phyloP scores from a whole-genome alignment of 2,888 invertebrate genomes.

The Ectemnius lituratus region DNA sequence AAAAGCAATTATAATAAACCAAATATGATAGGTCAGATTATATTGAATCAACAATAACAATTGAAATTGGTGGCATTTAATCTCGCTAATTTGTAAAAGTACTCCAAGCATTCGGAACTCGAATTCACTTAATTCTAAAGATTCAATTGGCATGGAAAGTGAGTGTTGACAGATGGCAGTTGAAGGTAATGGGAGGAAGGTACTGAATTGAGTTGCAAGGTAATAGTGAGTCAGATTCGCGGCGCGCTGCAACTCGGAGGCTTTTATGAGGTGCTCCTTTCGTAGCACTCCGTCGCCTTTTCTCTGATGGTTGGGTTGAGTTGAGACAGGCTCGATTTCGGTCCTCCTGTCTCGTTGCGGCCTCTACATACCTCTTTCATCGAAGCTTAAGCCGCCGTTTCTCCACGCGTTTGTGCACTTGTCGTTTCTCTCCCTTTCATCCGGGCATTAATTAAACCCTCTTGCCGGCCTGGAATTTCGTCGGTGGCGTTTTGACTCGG shows the following conservation, averaged over 20 bases:
- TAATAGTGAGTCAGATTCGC: not conserved
- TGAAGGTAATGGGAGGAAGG: too few relatives aligned
- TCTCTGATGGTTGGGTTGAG: not conserved
- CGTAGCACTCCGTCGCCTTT: not conserved
- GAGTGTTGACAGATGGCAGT: too few relatives aligned
- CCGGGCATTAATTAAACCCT: not conserved
- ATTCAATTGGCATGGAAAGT: too few relatives aligned
- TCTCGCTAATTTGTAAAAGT: too few relatives aligned
- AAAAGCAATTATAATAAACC: too few relatives aligned
- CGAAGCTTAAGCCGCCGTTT: not conserved
- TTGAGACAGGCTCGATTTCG: not conserved
- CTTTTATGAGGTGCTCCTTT: not conserved
- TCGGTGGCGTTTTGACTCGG: not conserved
- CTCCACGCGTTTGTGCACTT: not conserved
- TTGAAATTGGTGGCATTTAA: too few relatives aligned
- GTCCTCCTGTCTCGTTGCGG: not conserved
- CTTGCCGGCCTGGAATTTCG: slow-evolving; percentile 1
- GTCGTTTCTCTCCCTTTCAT: slow-evolving; percentile 4
- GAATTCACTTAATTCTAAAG: too few relatives aligned
- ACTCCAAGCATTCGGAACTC: too few relatives aligned
- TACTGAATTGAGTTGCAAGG: not conserved
- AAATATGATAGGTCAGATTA: too few relatives aligned
- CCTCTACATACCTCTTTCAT: not conserved
- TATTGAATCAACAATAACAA: too few relatives aligned
- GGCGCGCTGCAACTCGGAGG: too few relatives aligned